Evolutionary conservation across 30 jellyfish, hydroid and myxozoan species (phyloP).

Genomic region (Morbakka virulenta): DNA sequence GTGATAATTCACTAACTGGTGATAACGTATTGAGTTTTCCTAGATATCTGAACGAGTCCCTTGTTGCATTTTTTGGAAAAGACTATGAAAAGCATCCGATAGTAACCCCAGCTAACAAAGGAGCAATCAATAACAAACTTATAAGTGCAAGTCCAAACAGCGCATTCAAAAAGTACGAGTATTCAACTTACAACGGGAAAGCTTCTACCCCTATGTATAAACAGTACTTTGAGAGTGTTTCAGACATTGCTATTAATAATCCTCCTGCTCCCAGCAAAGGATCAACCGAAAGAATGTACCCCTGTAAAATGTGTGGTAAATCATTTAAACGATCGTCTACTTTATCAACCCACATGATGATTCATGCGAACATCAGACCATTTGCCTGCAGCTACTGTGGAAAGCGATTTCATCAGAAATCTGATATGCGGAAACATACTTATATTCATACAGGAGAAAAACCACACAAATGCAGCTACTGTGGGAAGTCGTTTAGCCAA

Average conservation of each 20-base stretch:
- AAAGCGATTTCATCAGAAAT: constrained; percentile 86
- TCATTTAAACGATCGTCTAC: constrained; percentile 90
- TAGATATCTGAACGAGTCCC: background rate
- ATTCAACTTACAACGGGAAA: background rate
- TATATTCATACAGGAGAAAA: constrained; percentile 92
- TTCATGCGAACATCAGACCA: constrained; percentile 87
- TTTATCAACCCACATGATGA: constrained; percentile 87
- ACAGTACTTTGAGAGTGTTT: background rate
- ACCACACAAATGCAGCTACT: constrained; percentile 87
- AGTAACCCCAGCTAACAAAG: no score
- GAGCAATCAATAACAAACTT: background rate
- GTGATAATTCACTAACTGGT: no score
- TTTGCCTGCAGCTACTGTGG: constrained; percentile 84
- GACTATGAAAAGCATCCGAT: background rate
- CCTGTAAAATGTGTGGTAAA: constrained; percentile 61
- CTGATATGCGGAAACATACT: constrained; percentile 92
- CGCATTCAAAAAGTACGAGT: background rate
- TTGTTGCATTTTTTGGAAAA: background rate
- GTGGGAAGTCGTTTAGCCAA: constrained; percentile 92
- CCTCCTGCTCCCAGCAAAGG: background rate
- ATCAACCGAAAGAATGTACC: background rate
- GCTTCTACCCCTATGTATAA: background rate
- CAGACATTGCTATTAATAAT: background rate
- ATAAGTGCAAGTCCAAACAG: background rate
- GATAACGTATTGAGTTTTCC: background rate